Evolutionary conservation across 2,797 vertebrate genomes (phyloP), one percentile per base, ranked within the genome.

Genomic region (Enteromius treurensis): DNA sequence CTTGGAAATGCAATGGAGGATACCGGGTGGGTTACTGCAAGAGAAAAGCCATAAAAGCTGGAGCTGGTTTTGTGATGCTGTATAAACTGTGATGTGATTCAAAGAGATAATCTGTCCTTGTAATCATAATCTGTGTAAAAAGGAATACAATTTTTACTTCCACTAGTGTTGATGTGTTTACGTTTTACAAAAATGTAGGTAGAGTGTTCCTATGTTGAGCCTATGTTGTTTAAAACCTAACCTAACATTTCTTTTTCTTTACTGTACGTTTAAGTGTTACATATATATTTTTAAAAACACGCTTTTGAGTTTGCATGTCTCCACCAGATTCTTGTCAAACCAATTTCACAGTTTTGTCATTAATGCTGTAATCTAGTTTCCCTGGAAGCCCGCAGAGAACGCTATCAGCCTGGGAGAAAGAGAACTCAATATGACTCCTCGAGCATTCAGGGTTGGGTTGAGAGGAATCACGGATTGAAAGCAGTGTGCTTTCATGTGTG

Each of bases 311-410:
- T 58, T 78, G 77, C 79, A 47, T 64, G 62, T 82, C 77, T 84
- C 67, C 65, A 76, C 67, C 70, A 76, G 53, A 85, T 29, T 29
- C 68, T 79, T 81, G 81, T 87, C 78, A 84, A 84, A 81, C 51
- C 85, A 76, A 81, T 86, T 86, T 82, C 29, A 84, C 70, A 69
- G 81, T 82, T 53, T 79, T 81, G 58, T 11, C 68, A 62, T 58
- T 62, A 70, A 71, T 62, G 69, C 74, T 87, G 69, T 80, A 79
- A 88, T 87, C 86, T 86, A 86, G 80, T 88, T 87, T 83, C 75
- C 65, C 73, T 49, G 71, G 70, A 74, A 86, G 62, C 87, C 87
- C n/a, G 80, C 82, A 49, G 87, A 85, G 89, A 88, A 85, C 79
- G 71, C 83, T 81, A 82, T 87, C 81, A 87, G 71, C 62, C 73